Conservation (phyloP, 2,113 vertebrate species). For the Sceloporus tristichus region DNA sequence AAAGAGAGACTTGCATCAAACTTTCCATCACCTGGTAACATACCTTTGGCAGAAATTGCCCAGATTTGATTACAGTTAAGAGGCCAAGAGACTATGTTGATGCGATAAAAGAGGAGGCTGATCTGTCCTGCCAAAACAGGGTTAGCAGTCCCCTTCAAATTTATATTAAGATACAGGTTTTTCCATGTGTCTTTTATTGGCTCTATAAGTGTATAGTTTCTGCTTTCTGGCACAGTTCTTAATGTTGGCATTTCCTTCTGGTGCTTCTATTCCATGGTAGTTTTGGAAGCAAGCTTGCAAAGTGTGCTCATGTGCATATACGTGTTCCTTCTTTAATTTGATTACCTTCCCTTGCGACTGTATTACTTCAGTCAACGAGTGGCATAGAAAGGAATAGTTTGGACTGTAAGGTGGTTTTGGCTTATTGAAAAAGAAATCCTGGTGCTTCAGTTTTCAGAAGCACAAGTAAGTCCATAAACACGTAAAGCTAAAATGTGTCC, state of each 20-base stretch:
- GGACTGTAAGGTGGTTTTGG: too few relatives aligned
- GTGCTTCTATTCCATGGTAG: background rate
- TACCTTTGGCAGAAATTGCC: background rate
- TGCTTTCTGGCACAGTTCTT: background rate
- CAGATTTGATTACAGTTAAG: too few relatives aligned
- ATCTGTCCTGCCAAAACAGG: background rate
- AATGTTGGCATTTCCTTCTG: background rate
- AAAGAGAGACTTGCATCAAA: accelerated
- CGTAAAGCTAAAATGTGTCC: background rate
- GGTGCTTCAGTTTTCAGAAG: slow-evolving; percentile 14
- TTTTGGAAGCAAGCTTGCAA: background rate
- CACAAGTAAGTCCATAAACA: background rate
- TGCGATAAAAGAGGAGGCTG: background rate
- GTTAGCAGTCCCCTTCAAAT: background rate
- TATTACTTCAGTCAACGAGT: too few relatives aligned
- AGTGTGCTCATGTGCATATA: background rate
- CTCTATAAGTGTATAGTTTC: too few relatives aligned
- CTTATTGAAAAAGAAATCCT: background rate
- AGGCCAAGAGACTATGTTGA: too few relatives aligned
- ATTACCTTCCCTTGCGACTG: background rate
- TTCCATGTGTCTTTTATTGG: background rate
- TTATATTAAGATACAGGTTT: background rate
- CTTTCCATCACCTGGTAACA: background rate
- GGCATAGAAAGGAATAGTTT: background rate
- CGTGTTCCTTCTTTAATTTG: background rate